Conservation (phyloP, 2,113 vertebrate species). For the Talpa occidentalis region DNA sequence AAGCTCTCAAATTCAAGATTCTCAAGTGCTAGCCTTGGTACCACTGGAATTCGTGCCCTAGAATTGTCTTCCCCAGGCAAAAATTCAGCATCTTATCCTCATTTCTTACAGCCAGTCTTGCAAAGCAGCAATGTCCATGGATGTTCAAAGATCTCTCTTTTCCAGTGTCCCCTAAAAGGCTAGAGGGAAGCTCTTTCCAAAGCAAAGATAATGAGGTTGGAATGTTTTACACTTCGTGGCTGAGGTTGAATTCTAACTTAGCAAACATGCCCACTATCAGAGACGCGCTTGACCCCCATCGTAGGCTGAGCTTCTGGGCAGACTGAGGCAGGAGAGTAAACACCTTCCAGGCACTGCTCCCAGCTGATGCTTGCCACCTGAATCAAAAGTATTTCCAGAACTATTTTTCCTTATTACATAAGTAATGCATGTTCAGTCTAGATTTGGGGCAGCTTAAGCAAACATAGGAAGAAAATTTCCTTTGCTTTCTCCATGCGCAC, state of each 20-base stretch:
- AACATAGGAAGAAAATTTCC: neutral
- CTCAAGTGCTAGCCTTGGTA: conserved; percentile 35
- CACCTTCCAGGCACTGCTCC: neutral
- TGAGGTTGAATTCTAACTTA: neutral
- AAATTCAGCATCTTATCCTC: neutral
- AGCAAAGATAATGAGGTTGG: conserved; percentile 14
- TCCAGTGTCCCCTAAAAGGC: neutral
- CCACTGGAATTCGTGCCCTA: neutral
- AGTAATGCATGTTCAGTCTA: neutral
- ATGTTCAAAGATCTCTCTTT: neutral
- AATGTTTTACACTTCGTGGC: neutral
- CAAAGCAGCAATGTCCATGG: neutral
- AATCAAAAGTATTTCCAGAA: neutral
- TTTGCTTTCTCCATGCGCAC: neutral
- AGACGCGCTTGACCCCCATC: neutral
- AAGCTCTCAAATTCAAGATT: conserved; percentile 2
- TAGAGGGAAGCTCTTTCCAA: neutral
- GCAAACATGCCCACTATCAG: neutral
- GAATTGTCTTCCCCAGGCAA: neutral
- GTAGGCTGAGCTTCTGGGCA: neutral
- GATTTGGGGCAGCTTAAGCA: neutral
- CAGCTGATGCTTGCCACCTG: neutral
- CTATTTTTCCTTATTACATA: neutral
- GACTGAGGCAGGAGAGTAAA: neutral
- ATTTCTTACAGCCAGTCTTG: conserved; percentile 28